Conservation (phyloP, 2,113 vertebrate species). For the Herpailurus yagouaroundi region DNA sequence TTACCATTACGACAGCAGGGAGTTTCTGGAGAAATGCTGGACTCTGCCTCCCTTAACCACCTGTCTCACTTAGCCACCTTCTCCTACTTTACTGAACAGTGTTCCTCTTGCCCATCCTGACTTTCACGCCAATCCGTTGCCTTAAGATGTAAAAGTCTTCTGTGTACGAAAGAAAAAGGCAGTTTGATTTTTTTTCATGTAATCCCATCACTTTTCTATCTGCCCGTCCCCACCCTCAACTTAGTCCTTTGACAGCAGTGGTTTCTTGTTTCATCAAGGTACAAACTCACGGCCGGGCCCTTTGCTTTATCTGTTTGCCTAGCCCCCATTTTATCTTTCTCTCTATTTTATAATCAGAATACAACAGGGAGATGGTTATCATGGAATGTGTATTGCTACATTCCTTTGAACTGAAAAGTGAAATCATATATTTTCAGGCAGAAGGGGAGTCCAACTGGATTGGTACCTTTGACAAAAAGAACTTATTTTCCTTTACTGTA, state of each 20-base stretch:
- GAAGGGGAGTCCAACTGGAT: not conserved
- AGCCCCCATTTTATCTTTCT: not conserved
- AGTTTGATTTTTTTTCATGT: not conserved
- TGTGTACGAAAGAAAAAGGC: not conserved
- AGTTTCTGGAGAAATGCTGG: no score
- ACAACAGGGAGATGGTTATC: not conserved
- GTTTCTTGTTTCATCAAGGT: not conserved
- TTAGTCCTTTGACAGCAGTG: no score
- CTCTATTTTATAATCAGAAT: not conserved
- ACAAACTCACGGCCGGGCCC: not conserved
- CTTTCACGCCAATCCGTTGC: not conserved
- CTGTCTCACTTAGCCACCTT: no score
- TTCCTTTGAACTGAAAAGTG: not conserved
- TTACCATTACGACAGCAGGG: no score
- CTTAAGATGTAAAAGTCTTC: not conserved
- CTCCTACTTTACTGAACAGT: not conserved
- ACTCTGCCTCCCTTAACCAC: no score
- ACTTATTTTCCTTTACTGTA: conserved; percentile 2
- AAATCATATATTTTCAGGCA: not conserved
- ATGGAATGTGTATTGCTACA: not conserved
- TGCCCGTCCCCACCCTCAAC: not conserved
- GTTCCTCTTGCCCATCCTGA: not conserved
- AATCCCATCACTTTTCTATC: not conserved
- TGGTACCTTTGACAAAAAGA: not conserved
- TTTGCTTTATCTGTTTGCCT: not conserved